Conservation (phyloP, 2,888 invertebrate genomes). For the Drosophila dives region DNA sequence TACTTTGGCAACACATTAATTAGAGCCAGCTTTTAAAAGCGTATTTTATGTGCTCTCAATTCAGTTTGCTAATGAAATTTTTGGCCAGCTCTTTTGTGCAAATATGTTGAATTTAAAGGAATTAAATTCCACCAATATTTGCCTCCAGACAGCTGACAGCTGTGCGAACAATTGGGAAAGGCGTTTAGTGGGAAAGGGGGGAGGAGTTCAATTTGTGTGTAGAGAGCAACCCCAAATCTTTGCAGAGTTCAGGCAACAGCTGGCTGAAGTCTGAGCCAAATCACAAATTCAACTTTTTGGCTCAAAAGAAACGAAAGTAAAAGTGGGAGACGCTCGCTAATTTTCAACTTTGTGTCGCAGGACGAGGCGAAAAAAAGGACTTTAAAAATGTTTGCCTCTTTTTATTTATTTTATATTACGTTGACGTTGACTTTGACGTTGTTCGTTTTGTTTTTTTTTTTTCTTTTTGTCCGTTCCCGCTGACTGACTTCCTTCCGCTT, state of each 20-base stretch:
- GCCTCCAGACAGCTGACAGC: constrained; percentile 28
- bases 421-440: constrained; percentile 59
- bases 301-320: constrained; percentile 50
- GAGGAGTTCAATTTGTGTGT: neutral
- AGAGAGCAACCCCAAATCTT: neutral
- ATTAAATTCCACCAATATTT: constrained; percentile 58
- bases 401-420: constrained; percentile 75
- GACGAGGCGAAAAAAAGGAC: constrained; percentile 10
- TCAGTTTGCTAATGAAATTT: neutral
- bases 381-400: constrained; percentile 64
- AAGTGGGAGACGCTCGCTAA: constrained; percentile 75
- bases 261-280: constrained; percentile 51
- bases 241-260: constrained; percentile 46
- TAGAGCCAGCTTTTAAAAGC: neutral
- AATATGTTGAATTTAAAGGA: constrained; percentile 54
- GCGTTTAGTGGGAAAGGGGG: neutral
- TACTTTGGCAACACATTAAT: neutral
- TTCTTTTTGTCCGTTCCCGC: constrained; percentile 26
- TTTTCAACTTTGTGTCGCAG: constrained; percentile 65
- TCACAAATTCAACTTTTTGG: constrained; percentile 54
- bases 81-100: neutral
- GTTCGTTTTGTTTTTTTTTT: neutral
- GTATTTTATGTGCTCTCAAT: neutral
- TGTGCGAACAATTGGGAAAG: neutral
- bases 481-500: constrained; percentile 82